These are phyloP conservation scores for Liolophura sinensis DNA, from an alignment of 1,140 invertebrate species.

Conservation along the genomic window DNA sequence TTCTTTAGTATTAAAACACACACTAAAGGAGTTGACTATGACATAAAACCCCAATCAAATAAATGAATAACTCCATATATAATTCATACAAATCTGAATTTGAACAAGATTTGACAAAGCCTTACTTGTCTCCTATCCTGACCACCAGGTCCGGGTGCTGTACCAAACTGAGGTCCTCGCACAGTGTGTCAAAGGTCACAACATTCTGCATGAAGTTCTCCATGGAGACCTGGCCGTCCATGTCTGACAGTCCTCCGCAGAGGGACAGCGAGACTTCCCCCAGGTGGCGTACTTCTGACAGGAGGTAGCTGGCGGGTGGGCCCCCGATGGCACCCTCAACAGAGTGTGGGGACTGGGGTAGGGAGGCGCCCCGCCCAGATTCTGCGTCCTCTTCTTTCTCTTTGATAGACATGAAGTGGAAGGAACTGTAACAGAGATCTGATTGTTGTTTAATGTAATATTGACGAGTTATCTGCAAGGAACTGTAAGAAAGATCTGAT, in stretches of 20 bases:
- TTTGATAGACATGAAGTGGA: background rate
- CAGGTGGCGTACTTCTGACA: constrained; percentile 57
- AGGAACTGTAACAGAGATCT: no score
- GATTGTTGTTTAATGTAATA: no score
- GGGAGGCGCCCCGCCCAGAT: constrained; percentile 90
- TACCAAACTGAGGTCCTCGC: constrained; percentile 72
- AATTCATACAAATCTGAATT: no score
- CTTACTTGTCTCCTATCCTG: constrained; percentile 81
- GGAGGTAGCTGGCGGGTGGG: constrained; percentile 37
- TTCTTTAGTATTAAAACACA: no score
- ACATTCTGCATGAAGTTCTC: constrained; percentile 75
- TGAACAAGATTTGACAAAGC: constrained; percentile 2
- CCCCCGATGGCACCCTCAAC: constrained; percentile 71
- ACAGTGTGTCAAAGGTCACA: constrained; percentile 82
- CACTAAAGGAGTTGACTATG: no score
- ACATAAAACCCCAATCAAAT: no score
- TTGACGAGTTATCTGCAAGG: no score
- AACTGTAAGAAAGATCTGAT: no score
- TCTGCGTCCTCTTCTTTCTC: constrained; percentile 86
- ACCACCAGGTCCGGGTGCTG: constrained; percentile 86
- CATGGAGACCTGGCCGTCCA: constrained; percentile 58
- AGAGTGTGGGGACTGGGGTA: constrained; percentile 91
- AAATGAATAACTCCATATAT: no score
- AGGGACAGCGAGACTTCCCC: constrained; percentile 67
- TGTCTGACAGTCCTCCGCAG: constrained; percentile 73